Evolutionary conservation across 2,888 invertebrate genomes (phyloP), one percentile per base, ranked within the genome.

Genomic region (Sthenelais limicola): DNA sequence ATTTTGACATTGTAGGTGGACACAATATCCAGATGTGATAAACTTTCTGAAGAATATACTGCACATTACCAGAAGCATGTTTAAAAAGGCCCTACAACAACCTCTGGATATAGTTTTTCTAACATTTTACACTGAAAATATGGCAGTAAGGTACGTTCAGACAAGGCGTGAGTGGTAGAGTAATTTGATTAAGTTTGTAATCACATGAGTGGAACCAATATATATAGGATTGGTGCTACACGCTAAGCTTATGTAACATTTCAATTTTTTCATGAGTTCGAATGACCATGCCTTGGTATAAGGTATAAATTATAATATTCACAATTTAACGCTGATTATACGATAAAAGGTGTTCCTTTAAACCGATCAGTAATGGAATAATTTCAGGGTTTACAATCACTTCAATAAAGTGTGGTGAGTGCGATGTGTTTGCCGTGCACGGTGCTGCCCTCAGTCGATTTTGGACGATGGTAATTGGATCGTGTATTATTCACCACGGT

Each of bases 101-200:
- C 72, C 72, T 4, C 38, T 72, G n/a, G 68, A 72, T 35, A 68
- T 72, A 9, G 72, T 66, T 24, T 72, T 72, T 47, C 35, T 72
- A 28, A 72, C 51, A 15, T 68, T 72, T 28, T 30, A 33, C 47
- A 54, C 35, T 5, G 58, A 71, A 26, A 38, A 56, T 21, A 58
- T 58, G 58, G 71, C 71, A 3, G 43, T 35, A 3, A 51, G 47
- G 71, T 71, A 48, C 18, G 56, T n/a, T n/a, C n/a, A n/a, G n/a
- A n/a, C n/a, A n/a, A n/a, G n/a, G n/a, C n/a, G n/a, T n/a, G n/a
- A n/a, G n/a, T n/a, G n/a, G n/a, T n/a, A n/a, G n/a, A n/a, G n/a
- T n/a, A n/a, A n/a, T n/a, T n/a, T n/a, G n/a, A n/a, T n/a, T n/a
- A n/a, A n/a, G n/a, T n/a, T n/a, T n/a, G n/a, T n/a, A n/a, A n/a